phyloP scores from a whole-genome alignment of 2,797 vertebrate species.

The Poecilia picta region DNA sequence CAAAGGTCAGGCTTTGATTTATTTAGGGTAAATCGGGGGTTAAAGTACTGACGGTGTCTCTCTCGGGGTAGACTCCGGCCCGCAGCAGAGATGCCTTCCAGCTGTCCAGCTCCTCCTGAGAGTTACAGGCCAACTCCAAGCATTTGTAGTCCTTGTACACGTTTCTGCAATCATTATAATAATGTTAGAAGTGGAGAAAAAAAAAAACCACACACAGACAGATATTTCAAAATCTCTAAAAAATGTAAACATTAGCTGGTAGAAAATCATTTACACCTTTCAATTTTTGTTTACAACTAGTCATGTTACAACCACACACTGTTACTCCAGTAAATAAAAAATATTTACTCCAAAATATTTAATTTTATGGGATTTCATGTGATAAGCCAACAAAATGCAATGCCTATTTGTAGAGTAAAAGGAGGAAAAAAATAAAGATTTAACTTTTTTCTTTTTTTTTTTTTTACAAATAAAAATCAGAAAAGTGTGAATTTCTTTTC shows the following conservation, averaged over 20 bases:
- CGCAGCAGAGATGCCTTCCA: slow-evolving; percentile 94
- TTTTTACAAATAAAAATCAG: background rate
- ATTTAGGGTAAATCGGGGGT: slow-evolving; percentile 66
- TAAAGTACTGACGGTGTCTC: slow-evolving; percentile 85
- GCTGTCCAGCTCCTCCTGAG: slow-evolving; percentile 92
- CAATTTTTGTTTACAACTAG: background rate
- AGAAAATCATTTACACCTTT: background rate
- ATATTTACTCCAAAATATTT: no score
- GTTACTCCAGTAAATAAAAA: no score
- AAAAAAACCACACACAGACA: background rate
- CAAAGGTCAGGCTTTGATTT: slow-evolving; percentile 73
- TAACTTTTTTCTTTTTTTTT: background rate
- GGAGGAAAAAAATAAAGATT: background rate
- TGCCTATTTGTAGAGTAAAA: background rate
- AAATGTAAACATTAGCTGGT: background rate
- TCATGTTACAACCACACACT: background rate
- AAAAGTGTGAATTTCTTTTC: background rate
- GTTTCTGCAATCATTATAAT: slow-evolving; percentile 81
- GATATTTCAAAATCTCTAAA: slow-evolving; percentile 5
- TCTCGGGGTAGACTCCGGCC: slow-evolving; percentile 91
- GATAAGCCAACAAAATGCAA: background rate
- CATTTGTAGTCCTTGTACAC: slow-evolving; percentile 95
- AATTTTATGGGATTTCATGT: background rate
- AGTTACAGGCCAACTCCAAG: slow-evolving; percentile 90
- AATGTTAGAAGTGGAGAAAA: slow-evolving; percentile 30